Conservation (phyloP, 2,888 invertebrate species). For the Eupithecia vulgata region DNA sequence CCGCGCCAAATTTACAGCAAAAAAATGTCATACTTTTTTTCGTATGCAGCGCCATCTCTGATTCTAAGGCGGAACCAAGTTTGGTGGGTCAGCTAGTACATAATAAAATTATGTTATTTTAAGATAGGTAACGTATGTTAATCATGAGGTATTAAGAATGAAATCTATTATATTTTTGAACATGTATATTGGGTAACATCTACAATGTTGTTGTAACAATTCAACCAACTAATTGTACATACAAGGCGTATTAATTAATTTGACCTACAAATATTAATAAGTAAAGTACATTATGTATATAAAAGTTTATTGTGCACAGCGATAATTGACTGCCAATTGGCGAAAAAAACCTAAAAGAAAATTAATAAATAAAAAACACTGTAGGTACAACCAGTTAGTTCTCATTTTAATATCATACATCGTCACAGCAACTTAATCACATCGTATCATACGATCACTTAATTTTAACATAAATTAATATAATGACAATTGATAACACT, state of each 20-base stretch:
- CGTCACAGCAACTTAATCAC: constrained; percentile 82
- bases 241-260: constrained; percentile 58
- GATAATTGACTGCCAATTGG: constrained; percentile 23
- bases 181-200: constrained; percentile 79
- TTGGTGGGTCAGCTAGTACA: no score
- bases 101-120: no score
- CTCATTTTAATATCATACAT: constrained; percentile 48
- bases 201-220: constrained; percentile 74
- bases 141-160: constrained; percentile 38
- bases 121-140: background rate
- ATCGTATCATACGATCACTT: constrained; percentile 71
- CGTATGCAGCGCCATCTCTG: no score
- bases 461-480: constrained; percentile 49
- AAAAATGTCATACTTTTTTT: no score
- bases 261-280: constrained; percentile 33
- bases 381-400: constrained; percentile 42
- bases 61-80: no score
- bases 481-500: constrained; percentile 52
- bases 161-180: constrained; percentile 64
- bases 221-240: constrained; percentile 67
- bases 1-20: no score
- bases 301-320: constrained; percentile 30
- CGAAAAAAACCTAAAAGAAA: constrained; percentile 11
- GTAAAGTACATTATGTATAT: background rate
- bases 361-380: constrained; percentile 17